Base-by-base conservation (phyloP, 37 sponge, comb jelly and placozoan genomes). In the Geodia barretti region DNA sequence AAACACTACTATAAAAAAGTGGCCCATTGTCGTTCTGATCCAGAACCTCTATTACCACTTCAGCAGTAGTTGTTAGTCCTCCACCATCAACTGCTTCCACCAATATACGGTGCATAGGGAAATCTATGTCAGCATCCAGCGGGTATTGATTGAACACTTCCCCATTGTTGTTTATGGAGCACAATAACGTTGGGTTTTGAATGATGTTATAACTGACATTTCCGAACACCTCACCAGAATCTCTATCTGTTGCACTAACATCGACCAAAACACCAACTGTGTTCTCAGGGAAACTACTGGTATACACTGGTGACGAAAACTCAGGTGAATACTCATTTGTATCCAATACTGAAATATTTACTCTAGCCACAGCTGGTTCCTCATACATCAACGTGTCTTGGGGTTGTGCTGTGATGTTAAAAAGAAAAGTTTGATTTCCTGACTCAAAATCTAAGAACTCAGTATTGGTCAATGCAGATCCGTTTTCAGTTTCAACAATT, bases 11-110 rank as follows among this genome's bases (percentile, higher is more conserved):
- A 0, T 31, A 33, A 35, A 91, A 87, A 33, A 42, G 35, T n/a
- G 92, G 92, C 19, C 29, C 24, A 29, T 86, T 42, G 64, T 91
- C 92, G 60, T 91, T 91, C 25, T 47, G 68, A 67, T 91, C 92
- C 43, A 42, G 1, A 36, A 91, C 41, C 0, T 60, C 25, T 9
- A 91, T 38, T 23, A 29, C 40, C n/a, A 91, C 75, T 8, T 62
- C 25, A 30, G 63, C 76, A 58, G 41, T 74, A 70, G 62, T 79
- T 11, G 19, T 39, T 42, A 79, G 62, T 17, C 80, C 84, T 25
- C 76, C 80, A 1, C 85, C 71, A 75, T 89, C 90, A 8, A 36
- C 28, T 61, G 84, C 90, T 60, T 74, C 78, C 2, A 79, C 80
- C 20, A 17, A 54, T 21, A 89, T 70, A 1, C 35, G 29, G 54